Evolutionary conservation across 1,140 invertebrate genomes (phyloP).

Genomic region (Mya arenaria): DNA sequence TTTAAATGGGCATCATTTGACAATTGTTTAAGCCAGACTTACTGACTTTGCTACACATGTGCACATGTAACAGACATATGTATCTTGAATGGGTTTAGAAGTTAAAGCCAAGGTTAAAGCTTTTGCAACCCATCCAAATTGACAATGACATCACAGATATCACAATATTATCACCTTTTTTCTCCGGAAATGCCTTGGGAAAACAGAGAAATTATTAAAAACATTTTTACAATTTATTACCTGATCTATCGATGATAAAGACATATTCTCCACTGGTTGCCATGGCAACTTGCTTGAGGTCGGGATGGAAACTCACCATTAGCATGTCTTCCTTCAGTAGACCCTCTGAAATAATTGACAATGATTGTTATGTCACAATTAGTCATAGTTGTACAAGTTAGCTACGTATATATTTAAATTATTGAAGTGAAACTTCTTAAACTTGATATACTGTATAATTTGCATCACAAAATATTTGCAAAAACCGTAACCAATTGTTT

Average conservation of each 20-base stretch:
- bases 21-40: not conserved
- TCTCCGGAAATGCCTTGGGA: not conserved
- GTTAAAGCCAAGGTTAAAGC: not conserved
- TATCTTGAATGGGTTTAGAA: not conserved
- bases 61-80: not conserved
- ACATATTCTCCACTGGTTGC: slow-evolving; percentile 53
- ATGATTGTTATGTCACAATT: not conserved
- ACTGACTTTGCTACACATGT: not conserved
- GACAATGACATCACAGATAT: not conserved
- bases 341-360: slow-evolving; percentile 24
- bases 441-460: not conserved
- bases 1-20: not conserved
- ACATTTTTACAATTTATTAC: slow-evolving; percentile 15
- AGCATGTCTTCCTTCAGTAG: slow-evolving; percentile 55
- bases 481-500: not conserved
- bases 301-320: slow-evolving; percentile 59
- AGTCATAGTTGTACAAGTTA: not conserved
- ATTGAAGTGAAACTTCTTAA: not conserved
- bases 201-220: not conserved
- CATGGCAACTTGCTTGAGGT: slow-evolving; percentile 40
- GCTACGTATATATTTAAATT: not conserved
- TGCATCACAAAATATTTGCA: not conserved
- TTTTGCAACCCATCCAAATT: not conserved
- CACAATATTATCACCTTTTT: not conserved
- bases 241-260: slow-evolving; percentile 60